phyloP scores from a whole-genome alignment of 2,888 invertebrate genomes.

The Formica aserva region DNA sequence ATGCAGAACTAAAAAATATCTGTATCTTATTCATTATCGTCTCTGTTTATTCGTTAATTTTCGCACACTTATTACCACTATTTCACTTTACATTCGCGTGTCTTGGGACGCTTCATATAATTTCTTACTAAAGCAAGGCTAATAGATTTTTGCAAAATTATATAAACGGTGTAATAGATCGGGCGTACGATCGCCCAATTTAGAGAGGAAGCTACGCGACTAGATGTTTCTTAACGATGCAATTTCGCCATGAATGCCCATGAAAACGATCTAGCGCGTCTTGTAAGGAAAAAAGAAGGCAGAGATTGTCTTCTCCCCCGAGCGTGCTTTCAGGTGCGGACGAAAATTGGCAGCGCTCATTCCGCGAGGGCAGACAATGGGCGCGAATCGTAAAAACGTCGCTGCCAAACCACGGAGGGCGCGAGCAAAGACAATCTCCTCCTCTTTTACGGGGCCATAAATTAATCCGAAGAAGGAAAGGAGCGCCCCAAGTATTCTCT shows the following conservation, averaged over 20 bases:
- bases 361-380: constrained; percentile 72
- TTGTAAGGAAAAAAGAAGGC: background rate
- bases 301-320: constrained; percentile 49
- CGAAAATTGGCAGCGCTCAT: constrained; percentile 70
- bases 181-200: background rate
- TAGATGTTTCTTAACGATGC: constrained; percentile 34
- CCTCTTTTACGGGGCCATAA: constrained; percentile 80
- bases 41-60: background rate
- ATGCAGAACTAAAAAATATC: background rate
- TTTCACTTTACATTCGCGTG: background rate
- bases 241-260: constrained; percentile 20
- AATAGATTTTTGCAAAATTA: background rate
- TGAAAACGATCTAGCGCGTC: background rate
- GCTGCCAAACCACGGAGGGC: constrained; percentile 78
- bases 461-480: constrained; percentile 76
- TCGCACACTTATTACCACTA: background rate
- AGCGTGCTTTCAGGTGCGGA: constrained; percentile 59
- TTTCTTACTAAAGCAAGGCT: background rate
- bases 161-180: background rate
- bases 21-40: background rate
- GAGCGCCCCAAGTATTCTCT: constrained; percentile 73
- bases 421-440: constrained; percentile 79
- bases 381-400: constrained; percentile 80
- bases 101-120: background rate
- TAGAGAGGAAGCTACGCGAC: background rate